Evolutionary conservation across 64 coral and sea anemone species (phyloP), one percentile per base, ranked within the genome.

Genomic region (Pocillopora verrucosa): DNA sequence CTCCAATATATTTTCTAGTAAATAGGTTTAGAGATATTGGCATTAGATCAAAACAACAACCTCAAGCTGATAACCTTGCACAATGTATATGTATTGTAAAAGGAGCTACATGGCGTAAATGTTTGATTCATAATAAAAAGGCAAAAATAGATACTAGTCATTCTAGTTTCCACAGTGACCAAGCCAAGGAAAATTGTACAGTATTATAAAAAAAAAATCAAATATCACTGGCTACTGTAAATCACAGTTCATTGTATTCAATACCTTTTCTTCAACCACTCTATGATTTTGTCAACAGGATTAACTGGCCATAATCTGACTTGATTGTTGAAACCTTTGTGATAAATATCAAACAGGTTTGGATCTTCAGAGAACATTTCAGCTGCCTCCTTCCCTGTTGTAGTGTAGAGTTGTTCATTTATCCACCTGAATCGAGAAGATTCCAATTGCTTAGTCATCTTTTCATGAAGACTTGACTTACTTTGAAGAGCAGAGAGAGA

Each of bases 391-490:
- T 79, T 65, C 62, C 97, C 94, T 79, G 88, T 93, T 89, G 88
- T 91, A 9, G 97, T 95, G 51, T 99, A 99, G 1, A 99, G 56
- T 65, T 95, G 89, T 76, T 99, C 94, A 89, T 99, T 99, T 38
- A 99, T 99, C 94, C 94, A 95, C 45, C 97, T 84, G 59, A 99
- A 99, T 36, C 91, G 90, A 57, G 94, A 95, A 81, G 94, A 90
- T 68, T 99, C 97, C 58, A 99, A 74, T 86, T 93, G 95, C 62
- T 81, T 88, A 59, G 87, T 90, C 73, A 99, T 82, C 58, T 95
- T 99, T 62, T 99, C 94, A 72, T 93, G 75, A 34, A 99, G 76
- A 62, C 56, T 81, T 70, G 69, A 77, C 65, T 83, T 91, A 24
- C 67, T 82, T 16, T 20, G 58, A 24, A 60, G 35, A 22, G 61